phyloP scores from a whole-genome alignment of 2,113 vertebrate species.

The Tympanuchus pallidicinctus region DNA sequence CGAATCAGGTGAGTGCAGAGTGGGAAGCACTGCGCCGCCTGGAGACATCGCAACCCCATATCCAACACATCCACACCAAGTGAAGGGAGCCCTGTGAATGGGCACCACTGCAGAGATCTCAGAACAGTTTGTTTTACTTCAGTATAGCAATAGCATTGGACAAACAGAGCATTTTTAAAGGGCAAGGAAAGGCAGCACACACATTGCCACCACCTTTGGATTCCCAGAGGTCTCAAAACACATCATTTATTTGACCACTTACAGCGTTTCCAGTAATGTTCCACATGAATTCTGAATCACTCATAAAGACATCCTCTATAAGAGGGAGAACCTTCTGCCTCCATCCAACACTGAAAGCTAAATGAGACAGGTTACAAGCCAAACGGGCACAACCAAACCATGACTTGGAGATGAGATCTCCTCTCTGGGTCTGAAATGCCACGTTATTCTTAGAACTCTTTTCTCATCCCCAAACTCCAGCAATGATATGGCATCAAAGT shows the following conservation, averaged over 20 bases:
- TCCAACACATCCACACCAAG: fast-evolving
- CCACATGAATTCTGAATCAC: not conserved
- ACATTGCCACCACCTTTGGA: not conserved
- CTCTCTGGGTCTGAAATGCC: not conserved
- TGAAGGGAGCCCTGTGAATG: fast-evolving
- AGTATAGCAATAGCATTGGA: fast-evolving
- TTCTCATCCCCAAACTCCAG: not conserved
- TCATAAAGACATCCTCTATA: fast-evolving
- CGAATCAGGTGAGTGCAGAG: fast-evolving
- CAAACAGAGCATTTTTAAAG: fast-evolving
- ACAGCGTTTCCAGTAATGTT: not conserved
- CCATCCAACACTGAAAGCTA: not conserved
- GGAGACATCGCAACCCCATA: fast-evolving
- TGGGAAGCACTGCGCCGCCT: fast-evolving
- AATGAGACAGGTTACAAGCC: not conserved
- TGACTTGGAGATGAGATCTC: not conserved
- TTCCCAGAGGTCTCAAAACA: not conserved
- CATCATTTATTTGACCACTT: not conserved
- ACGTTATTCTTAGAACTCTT: not conserved
- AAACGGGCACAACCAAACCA: not conserved
- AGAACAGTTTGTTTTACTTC: fast-evolving
- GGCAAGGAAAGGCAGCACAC: not conserved
- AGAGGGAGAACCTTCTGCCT: not conserved
- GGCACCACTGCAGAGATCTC: not conserved
- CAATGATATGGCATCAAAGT: not conserved